Evolutionary conservation across 2,797 vertebrate genomes (phyloP).

Genomic region (Diceros bicornis): DNA sequence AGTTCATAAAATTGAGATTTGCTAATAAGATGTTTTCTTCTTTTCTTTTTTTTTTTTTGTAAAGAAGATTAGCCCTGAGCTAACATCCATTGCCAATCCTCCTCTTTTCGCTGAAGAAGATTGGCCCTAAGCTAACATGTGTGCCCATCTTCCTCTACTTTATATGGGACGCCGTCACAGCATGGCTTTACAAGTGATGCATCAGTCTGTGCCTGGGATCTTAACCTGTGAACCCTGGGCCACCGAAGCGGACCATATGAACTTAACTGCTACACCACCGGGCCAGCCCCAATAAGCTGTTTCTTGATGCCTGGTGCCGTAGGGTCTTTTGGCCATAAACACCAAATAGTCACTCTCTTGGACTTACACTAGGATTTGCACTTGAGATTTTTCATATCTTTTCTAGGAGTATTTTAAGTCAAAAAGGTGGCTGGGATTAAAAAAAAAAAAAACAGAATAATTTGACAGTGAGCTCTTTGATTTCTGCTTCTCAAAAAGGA

Average conservation of each 20-base stretch:
- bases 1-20: slow-evolving; percentile 20
- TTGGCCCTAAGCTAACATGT: too few relatives aligned
- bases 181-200: too few relatives aligned
- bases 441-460: background rate
- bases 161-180: too few relatives aligned
- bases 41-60: background rate
- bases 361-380: background rate
- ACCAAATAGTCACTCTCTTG: background rate
- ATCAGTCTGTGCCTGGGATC: too few relatives aligned
- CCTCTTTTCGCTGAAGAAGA: too few relatives aligned
- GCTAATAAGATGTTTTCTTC: background rate
- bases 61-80: too few relatives aligned
- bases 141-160: too few relatives aligned
- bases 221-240: too few relatives aligned
- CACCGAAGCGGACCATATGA: too few relatives aligned
- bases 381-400: background rate
- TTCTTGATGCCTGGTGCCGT: background rate
- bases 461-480: background rate
- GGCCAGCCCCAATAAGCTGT: background rate
- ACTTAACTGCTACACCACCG: too few relatives aligned
- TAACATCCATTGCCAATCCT: too few relatives aligned
- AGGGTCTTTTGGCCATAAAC: background rate
- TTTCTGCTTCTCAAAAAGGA: background rate
- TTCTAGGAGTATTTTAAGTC: background rate
- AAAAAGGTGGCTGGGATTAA: background rate